Conservation (phyloP, 2,797 vertebrate genomes). For the Mormyrops attenuatus region DNA sequence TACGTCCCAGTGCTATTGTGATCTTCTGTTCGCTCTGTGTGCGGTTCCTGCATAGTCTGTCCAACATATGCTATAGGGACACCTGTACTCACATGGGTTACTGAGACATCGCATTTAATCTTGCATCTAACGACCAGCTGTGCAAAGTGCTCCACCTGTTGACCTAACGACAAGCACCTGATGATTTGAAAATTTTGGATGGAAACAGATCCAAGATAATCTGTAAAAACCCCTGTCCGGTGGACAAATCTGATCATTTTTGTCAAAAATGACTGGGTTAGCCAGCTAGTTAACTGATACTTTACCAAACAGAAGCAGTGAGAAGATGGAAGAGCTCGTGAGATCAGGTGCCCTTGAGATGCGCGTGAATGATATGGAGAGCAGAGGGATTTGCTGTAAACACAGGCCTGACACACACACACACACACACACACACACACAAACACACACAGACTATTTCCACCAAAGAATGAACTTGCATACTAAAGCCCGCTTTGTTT, state of each 20-base stretch:
- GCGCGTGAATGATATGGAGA: neutral
- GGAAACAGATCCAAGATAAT: neutral
- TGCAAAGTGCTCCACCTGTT: neutral
- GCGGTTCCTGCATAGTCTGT: neutral
- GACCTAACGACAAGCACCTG: neutral
- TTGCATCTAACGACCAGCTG: neutral
- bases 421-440: neutral
- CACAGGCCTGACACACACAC: neutral
- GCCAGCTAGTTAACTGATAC: neutral
- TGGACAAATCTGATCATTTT: neutral
- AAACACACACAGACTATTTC: neutral
- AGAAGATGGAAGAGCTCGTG: neutral
- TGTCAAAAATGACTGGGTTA: neutral
- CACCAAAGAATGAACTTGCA: neutral
- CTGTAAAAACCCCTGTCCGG: neutral
- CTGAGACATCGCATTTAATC: neutral
- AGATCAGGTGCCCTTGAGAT: neutral
- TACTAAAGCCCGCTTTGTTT: neutral
- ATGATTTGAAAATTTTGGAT: neutral
- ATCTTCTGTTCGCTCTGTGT: neutral
- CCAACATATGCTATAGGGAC: neutral
- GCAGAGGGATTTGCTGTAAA: neutral
- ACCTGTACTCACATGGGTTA: neutral
- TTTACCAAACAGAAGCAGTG: neutral
- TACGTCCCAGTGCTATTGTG: neutral